phyloP scores from a whole-genome alignment of 2,113 vertebrate species.

The Halichoerus grypus region DNA sequence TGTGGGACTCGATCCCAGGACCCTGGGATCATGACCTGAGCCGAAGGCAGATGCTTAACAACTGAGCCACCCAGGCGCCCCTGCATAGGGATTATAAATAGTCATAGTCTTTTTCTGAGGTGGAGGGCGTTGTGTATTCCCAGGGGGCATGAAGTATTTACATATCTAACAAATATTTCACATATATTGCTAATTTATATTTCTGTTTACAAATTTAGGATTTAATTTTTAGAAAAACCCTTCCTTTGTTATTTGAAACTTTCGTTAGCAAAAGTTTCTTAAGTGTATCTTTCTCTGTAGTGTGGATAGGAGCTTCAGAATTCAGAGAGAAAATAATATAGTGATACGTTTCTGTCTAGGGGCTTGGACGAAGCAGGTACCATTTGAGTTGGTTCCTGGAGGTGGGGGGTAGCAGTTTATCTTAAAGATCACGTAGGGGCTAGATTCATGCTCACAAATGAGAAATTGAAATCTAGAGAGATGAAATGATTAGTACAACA shows the following conservation, averaged over 20 bases:
- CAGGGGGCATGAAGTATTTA: conserved; percentile 22
- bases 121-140: conserved; percentile 63
- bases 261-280: conserved; percentile 30
- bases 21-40: too few species aligned
- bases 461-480: conserved; percentile 33
- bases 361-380: conserved; percentile 9
- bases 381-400: conserved; percentile 47
- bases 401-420: neutral
- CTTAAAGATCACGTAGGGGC: neutral
- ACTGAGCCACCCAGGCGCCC: too few species aligned
- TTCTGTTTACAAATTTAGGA: neutral
- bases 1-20: too few species aligned
- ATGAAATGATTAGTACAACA: conserved; percentile 23
- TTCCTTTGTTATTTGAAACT: conserved; percentile 25
- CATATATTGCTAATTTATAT: conserved; percentile 43
- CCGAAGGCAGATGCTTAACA: too few species aligned
- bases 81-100: conserved; percentile 55
- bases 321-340: conserved; percentile 36
- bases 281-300: neutral
- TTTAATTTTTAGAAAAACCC: neutral
- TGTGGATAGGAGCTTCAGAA: neutral
- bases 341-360: neutral
- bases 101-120: neutral
- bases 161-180: conserved; percentile 68
- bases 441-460: conserved; percentile 43